These are phyloP conservation scores for Prunella himalayana DNA, from an alignment of 2,113 vertebrate genomes.

Conservation along the genomic window DNA sequence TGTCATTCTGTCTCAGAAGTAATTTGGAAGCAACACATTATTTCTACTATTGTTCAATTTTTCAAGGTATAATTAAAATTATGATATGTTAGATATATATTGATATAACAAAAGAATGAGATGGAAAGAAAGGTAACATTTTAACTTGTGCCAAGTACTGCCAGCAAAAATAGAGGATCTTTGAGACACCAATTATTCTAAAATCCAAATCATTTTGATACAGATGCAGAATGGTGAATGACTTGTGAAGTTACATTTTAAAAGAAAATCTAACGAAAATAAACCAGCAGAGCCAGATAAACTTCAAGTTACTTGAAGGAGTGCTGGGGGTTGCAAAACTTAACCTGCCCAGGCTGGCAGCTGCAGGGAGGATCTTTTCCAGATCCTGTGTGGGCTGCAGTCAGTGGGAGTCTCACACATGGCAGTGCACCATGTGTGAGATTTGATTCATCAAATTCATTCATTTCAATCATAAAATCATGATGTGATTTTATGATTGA, in stretches of 20 bases:
- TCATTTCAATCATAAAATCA: too few species aligned
- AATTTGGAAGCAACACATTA: not conserved
- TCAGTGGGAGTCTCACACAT: fast-evolving
- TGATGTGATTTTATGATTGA: not conserved
- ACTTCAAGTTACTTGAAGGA: not conserved
- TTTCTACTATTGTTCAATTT: not conserved
- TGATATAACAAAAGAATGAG: not conserved
- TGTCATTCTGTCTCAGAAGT: not conserved
- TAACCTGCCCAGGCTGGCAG: not conserved
- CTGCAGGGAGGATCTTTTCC: not conserved
- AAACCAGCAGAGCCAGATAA: not conserved
- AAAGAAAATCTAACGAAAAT: not conserved
- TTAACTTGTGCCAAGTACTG: not conserved
- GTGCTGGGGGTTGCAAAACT: not conserved
- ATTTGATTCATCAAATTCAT: too few species aligned
- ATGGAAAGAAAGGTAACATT: not conserved
- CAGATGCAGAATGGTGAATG: fast-evolving
- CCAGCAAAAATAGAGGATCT: not conserved
- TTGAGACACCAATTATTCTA: not conserved
- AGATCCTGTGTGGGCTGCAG: fast-evolving
- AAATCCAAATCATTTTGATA: not conserved
- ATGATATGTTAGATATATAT: fast-evolving
- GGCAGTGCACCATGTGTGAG: fast-evolving
- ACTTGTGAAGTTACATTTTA: not conserved
- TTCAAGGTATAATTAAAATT: not conserved